Conservation (phyloP, 2,797 vertebrate species). For the Myotis planiceps region DNA sequence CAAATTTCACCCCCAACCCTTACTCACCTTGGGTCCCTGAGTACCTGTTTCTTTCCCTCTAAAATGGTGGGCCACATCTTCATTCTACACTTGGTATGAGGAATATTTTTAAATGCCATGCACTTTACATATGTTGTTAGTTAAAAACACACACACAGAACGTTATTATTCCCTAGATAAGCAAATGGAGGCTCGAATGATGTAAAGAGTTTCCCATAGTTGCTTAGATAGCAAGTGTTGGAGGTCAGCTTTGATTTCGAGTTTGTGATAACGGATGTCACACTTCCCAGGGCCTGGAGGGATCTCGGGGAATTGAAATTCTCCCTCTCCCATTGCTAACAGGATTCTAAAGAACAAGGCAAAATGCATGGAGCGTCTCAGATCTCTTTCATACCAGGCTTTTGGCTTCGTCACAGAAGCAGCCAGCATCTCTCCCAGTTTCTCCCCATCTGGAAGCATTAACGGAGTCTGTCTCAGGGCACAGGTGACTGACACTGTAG, state of each 20-base stretch:
- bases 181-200: background rate
- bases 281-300: background rate
- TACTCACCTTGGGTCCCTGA: background rate
- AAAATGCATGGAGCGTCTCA: background rate
- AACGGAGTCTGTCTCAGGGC: constrained; percentile 38
- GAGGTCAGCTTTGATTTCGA: background rate
- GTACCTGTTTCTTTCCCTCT: background rate
- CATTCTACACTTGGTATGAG: background rate
- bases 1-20: background rate
- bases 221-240: background rate
- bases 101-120: background rate
- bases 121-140: background rate
- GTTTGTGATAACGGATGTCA: fast-evolving
- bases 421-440: background rate
- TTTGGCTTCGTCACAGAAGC: background rate
- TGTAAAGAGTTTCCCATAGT: too few relatives aligned
- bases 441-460: constrained; percentile 69
- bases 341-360: background rate
- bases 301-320: background rate
- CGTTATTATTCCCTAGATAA: background rate
- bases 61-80: background rate
- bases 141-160: background rate
- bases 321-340: background rate
- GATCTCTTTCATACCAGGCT: background rate
- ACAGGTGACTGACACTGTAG: constrained; percentile 69